Conservation (phyloP, 2,797 vertebrate species). For the Hemibagrus guttatus region DNA sequence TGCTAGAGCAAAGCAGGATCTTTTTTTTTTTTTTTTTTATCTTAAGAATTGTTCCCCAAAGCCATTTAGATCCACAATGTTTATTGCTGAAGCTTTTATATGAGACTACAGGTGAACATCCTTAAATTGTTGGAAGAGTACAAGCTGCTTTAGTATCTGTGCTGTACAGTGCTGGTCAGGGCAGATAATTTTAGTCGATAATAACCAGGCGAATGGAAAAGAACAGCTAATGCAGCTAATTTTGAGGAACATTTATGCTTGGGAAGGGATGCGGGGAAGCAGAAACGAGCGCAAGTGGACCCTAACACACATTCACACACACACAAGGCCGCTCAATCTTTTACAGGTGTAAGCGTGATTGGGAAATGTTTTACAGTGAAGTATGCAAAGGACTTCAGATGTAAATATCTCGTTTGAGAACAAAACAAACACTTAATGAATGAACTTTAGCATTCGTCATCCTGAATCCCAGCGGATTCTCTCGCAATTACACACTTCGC, state of each 20-base stretch:
- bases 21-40: neutral
- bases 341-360: neutral
- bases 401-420: neutral
- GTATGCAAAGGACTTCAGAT: too few relatives aligned
- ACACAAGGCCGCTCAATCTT: neutral
- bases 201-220: conserved; percentile 71
- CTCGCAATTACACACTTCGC: neutral
- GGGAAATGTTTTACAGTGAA: neutral
- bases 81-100: neutral
- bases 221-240: conserved; percentile 71
- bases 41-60: neutral
- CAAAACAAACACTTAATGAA: neutral
- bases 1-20: neutral
- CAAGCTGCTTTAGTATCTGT: neutral
- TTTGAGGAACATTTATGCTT: conserved; percentile 42
- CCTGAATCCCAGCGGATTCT: neutral
- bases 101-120: neutral
- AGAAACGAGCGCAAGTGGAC: conserved; percentile 22
- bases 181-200: conserved; percentile 72
- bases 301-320: neutral
- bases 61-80: neutral
- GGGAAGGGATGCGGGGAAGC: conserved; percentile 18
- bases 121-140: neutral
- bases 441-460: neutral
- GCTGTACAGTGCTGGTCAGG: conserved; percentile 47